Percentiles rank a stretch among this genome's conserved stretches.
These are phyloP conservation scores for Drosophila nr. fundita DNA, from an alignment of 2,888 invertebrate species.

Conservation along the genomic window DNA sequence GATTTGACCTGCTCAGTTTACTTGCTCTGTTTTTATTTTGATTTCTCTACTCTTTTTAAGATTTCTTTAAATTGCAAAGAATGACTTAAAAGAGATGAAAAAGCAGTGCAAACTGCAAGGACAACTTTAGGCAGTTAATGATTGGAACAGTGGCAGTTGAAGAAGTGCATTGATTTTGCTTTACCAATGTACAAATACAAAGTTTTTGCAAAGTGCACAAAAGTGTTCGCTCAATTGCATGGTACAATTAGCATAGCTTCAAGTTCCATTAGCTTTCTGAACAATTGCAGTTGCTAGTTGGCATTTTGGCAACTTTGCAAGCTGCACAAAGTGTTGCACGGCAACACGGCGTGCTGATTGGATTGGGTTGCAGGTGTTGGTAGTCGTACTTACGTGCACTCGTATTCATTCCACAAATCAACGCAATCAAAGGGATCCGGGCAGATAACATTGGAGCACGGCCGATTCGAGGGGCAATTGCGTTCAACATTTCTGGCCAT, in stretches of 20 bases:
- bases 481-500: conserved; percentile 95
- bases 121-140: neutral
- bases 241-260: neutral
- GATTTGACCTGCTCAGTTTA: neutral
- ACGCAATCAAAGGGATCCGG: conserved; percentile 97
- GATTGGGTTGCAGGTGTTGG: conserved; percentile 3
- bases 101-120: neutral
- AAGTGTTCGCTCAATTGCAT: neutral
- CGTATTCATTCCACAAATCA: conserved; percentile 98
- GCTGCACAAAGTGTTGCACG: neutral
- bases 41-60: neutral
- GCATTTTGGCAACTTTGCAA: neutral
- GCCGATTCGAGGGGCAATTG: conserved; percentile 97
- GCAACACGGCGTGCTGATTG: neutral
- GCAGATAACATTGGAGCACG: conserved; percentile 97
- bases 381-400: conserved; percentile 95
- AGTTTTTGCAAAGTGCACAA: neutral
- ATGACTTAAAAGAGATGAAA: neutral
- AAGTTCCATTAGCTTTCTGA: conserved; percentile 49
- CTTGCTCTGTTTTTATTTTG: neutral
- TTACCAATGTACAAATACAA: neutral
- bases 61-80: no score
- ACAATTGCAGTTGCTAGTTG: conserved; percentile 10
- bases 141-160: neutral
- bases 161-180: neutral